These are phyloP conservation scores for Lanius collurio DNA, from an alignment of 2,113 vertebrate genomes.

Conservation along the genomic window DNA sequence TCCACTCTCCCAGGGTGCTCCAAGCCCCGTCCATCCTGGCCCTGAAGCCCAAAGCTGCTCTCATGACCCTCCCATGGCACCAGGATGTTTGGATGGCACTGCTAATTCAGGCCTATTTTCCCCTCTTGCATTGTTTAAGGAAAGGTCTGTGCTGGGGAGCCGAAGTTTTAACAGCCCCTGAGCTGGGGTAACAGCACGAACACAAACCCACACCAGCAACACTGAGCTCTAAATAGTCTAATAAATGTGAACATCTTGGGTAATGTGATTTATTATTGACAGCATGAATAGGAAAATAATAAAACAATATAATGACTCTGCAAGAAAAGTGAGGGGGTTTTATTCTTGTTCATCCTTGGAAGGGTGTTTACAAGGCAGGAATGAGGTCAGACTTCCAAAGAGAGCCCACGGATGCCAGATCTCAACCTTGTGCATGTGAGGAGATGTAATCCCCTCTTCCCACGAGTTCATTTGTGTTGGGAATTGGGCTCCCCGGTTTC, in stretches of 20 bases:
- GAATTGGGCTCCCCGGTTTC: constrained; percentile 52
- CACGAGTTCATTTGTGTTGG: background rate
- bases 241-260: constrained; percentile 66
- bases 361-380: constrained; percentile 55
- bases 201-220: background rate
- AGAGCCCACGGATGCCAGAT: background rate
- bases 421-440: background rate
- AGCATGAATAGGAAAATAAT: constrained; percentile 64
- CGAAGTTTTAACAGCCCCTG: background rate
- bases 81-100: background rate
- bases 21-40: background rate
- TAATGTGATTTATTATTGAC: constrained; percentile 66
- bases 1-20: background rate
- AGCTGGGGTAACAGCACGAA: background rate
- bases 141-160: background rate
- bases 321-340: constrained; percentile 49
- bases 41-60: background rate
- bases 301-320: constrained; percentile 59
- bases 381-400: constrained; percentile 60
- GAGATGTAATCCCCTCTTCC: background rate
- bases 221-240: constrained; percentile 57
- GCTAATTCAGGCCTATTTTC: background rate
- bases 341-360: constrained; percentile 57
- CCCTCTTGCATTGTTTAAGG: background rate
- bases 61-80: background rate